Evolutionary conservation across 2,888 invertebrate species (phyloP).

Genomic region (Drosophila melanosoma): DNA sequence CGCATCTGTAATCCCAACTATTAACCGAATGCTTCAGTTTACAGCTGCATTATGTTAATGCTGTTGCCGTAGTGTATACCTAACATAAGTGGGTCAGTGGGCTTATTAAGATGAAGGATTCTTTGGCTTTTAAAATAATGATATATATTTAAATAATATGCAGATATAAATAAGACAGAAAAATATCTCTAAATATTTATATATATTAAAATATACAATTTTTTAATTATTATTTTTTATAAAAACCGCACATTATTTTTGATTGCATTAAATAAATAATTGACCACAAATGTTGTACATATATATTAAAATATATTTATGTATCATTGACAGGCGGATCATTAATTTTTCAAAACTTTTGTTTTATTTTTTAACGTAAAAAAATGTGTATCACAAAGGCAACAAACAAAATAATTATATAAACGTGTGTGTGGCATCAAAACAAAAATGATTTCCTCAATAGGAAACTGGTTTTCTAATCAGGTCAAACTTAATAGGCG

Average conservation of each 20-base stretch:
- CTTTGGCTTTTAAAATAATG: not conserved
- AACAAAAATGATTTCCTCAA: conserved; percentile 7
- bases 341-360: not conserved
- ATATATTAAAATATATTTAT: not conserved
- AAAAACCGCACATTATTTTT: too few relatives aligned
- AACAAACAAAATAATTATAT: conserved; percentile 9
- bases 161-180: not conserved
- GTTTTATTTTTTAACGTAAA: not conserved
- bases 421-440: conserved; percentile 3
- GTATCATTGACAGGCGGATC: not conserved
- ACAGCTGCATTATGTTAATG: not conserved
- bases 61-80: not conserved
- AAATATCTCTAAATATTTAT: not conserved
- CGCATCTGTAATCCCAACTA: conserved; percentile 5
- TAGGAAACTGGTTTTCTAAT: not conserved
- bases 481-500: conserved; percentile 9
- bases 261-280: not conserved
- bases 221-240: too few relatives aligned
- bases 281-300: not conserved
- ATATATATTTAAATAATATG: too few relatives aligned
- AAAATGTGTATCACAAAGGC: conserved; percentile 2
- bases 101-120: not conserved
- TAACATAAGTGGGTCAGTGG: conserved; percentile 3
- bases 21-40: conserved; percentile 1
- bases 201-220: not conserved